phyloP scores from a whole-genome alignment of 2,113 vertebrate species.

The Hydrolagus affinis region DNA sequence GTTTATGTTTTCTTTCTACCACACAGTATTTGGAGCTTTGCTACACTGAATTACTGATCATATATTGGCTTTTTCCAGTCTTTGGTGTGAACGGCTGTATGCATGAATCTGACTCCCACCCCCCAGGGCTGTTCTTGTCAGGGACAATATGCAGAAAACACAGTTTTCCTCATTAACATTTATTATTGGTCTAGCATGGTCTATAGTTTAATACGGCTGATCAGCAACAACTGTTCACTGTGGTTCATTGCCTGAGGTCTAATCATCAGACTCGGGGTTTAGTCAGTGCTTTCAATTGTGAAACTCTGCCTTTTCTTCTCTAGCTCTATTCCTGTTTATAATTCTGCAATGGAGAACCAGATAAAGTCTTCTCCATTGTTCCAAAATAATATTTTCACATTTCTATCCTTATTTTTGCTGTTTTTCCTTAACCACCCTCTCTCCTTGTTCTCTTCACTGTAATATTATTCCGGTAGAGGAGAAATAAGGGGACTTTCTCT shows the following conservation, averaged over 20 bases:
- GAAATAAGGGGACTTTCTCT: too few species aligned
- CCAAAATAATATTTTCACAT: neutral
- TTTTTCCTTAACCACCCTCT: too few species aligned
- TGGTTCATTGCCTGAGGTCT: constrained; percentile 22
- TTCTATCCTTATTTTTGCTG: neutral
- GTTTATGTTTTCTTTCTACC: neutral
- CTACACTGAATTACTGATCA: neutral
- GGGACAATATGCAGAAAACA: neutral
- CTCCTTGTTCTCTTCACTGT: too few species aligned
- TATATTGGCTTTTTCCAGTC: neutral
- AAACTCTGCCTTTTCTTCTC: neutral
- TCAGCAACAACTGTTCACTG: constrained; percentile 15
- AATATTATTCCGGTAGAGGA: too few species aligned
- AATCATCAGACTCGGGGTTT: neutral
- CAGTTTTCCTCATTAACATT: constrained; percentile 21
- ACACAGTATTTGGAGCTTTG: neutral
- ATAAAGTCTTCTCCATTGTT: constrained; percentile 5
- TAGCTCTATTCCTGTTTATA: neutral
- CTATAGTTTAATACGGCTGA: neutral
- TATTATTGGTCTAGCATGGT: constrained; percentile 21
- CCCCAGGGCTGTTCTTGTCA: neutral
- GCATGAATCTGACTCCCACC: neutral
- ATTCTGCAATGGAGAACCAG: neutral
- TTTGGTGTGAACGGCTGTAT: neutral
- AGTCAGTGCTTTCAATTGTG: constrained; percentile 1